Evolutionary conservation across 2,113 vertebrate genomes (phyloP), one percentile per base, ranked within the genome.

Genomic region (Ceratotherium simum): DNA sequence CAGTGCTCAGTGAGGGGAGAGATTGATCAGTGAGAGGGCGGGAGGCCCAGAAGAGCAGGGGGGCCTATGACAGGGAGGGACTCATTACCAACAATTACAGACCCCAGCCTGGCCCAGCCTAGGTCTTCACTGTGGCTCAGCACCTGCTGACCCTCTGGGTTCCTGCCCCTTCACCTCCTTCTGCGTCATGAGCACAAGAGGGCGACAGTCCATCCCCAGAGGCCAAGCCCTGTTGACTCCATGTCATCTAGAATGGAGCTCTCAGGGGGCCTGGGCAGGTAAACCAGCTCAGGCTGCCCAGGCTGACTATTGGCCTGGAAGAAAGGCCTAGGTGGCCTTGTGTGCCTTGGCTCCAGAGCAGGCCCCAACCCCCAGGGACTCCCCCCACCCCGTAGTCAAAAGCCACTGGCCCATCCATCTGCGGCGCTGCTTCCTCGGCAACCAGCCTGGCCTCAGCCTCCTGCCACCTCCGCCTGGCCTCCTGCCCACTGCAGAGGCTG

Each of bases 401-500:
- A 84, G 36, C 83, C 7, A 1, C 56, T 42, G 3, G 65, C 92
- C 96, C 51, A 46, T 72, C n/a, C 7, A 33, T 75, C 92, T 92
- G 87, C 46, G 0, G 73, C 0, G 0, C 69, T 8, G 73, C 89
- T 82, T 97, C 91, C 96, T 94, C 4, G 1, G 93, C 73, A 87
- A 54, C 23, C 90, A 78, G 90, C 82, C 89, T 75, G 94, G 95
- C 73, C 79, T 95, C 92, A 62, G 93, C 83, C 83, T 95, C 75
- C 82, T 42, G 73, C 90, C 70, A 0, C 86, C 96, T 94, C 93
- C 90, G 0, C 58, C 97, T 98, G 97, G 97, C 96, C 94, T 94
- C 69, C 90, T 81, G 95, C 97, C 97, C 70, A 94, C 94, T 97
- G 96, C 97, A 97, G 97, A 88, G 73, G 90, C 92, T 72, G 48